These are phyloP conservation scores for Leucosticte australis DNA, from an alignment of 2,113 vertebrate genomes.

Conservation along the genomic window DNA sequence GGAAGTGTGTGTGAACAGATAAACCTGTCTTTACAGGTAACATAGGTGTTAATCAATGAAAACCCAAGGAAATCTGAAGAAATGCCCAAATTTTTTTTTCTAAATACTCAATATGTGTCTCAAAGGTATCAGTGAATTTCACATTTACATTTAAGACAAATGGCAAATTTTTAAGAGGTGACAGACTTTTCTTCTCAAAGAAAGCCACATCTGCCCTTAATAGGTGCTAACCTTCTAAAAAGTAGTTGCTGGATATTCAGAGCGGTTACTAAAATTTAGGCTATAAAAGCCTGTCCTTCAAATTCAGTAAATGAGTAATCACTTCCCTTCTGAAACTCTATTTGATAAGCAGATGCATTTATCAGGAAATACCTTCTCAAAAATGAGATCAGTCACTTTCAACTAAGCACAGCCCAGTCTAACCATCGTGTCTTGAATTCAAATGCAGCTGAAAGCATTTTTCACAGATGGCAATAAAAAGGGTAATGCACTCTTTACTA, in stretches of 20 bases:
- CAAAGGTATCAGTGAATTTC: background rate
- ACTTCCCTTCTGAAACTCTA: background rate
- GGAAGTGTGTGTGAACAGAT: background rate
- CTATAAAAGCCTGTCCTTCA: background rate
- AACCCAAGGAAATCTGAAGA: background rate
- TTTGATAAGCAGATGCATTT: background rate
- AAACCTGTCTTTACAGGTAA: background rate
- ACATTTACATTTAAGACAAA: background rate
- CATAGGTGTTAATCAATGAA: background rate
- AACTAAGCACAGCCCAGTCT: background rate
- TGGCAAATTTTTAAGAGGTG: background rate
- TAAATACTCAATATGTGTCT: background rate
- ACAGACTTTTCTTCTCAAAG: background rate
- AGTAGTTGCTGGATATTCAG: background rate
- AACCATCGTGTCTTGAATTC: rapidly evolving
- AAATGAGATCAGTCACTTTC: background rate
- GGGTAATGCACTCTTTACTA: background rate
- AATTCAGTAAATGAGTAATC: background rate
- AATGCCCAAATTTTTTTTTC: background rate
- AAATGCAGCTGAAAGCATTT: background rate
- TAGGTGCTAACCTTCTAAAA: background rate
- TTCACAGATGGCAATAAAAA: background rate
- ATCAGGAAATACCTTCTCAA: background rate
- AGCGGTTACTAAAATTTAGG: background rate
- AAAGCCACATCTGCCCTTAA: background rate